These are phyloP conservation scores for Alethe diademata DNA, from an alignment of 2,113 vertebrate species.

Conservation along the genomic window DNA sequence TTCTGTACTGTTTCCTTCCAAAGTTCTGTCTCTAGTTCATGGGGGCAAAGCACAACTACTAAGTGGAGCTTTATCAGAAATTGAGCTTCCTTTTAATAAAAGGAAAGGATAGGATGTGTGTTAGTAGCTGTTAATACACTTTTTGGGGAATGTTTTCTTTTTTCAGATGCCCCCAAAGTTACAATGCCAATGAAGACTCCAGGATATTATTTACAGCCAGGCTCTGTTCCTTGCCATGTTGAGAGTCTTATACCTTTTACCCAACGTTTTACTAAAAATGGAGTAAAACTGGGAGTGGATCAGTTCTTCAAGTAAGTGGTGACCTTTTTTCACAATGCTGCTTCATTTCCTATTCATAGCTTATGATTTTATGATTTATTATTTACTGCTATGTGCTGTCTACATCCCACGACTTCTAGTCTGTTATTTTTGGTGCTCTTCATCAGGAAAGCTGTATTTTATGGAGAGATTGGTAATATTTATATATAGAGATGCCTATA, in stretches of 20 bases:
- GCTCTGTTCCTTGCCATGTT: slow-evolving; percentile 81
- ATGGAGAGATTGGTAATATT: background rate
- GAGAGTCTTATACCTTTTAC: slow-evolving; percentile 93
- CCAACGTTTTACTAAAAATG: slow-evolving; percentile 85
- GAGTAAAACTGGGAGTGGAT: slow-evolving; percentile 83
- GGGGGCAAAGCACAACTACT: background rate
- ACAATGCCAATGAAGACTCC: slow-evolving; percentile 84
- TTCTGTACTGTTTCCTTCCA: background rate
- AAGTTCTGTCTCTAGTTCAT: background rate
- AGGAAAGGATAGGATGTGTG: background rate
- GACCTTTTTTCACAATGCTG: background rate
- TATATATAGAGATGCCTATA: background rate
- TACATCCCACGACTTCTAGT: background rate
- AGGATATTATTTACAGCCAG: slow-evolving; percentile 91
- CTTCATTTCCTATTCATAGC: background rate
- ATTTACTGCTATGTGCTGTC: background rate
- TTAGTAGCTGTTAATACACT: background rate
- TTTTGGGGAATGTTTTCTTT: slow-evolving; percentile 1
- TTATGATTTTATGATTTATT: background rate
- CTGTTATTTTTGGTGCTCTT: background rate
- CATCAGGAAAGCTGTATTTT: background rate
- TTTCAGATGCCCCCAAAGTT: slow-evolving; percentile 84
- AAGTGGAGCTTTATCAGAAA: background rate
- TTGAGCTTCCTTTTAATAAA: background rate
- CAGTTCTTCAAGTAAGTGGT: slow-evolving; percentile 87